Conservation (phyloP, 92 coral and sea anemone genomes). For the Bergia puertoricense region DNA sequence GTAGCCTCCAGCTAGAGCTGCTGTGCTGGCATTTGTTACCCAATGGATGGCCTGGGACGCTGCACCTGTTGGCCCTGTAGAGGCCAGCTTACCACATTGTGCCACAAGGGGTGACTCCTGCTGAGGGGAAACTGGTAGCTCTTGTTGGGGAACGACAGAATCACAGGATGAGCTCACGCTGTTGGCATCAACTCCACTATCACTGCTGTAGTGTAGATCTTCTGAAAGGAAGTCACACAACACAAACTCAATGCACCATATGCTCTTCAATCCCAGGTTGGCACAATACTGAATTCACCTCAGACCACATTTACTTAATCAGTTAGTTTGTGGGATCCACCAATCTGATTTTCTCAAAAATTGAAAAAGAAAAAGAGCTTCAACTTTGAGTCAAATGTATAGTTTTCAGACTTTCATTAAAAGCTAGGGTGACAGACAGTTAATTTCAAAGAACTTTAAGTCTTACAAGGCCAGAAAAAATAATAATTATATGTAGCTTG, state of each 20-base stretch:
- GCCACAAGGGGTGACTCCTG: background rate
- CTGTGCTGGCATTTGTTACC: background rate
- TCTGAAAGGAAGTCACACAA: conserved; percentile 12
- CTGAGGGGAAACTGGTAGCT: background rate
- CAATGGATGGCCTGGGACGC: background rate
- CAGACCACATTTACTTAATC: too few relatives aligned
- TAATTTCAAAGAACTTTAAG: too few relatives aligned
- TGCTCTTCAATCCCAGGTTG: background rate
- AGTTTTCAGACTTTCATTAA: too few relatives aligned
- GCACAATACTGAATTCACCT: background rate
- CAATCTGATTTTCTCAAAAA: too few relatives aligned
- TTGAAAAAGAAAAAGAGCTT: too few relatives aligned
- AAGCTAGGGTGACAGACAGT: too few relatives aligned
- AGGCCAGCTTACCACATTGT: background rate
- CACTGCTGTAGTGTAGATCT: conserved; percentile 81
- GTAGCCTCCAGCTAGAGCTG: conserved; percentile 4
- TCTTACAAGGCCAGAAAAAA: too few relatives aligned
- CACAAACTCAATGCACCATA: background rate
- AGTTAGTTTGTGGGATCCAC: too few relatives aligned
- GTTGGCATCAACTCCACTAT: conserved; percentile 88
- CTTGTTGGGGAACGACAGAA: conserved; percentile 60
- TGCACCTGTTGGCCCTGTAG: background rate
- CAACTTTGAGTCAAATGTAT: too few relatives aligned
- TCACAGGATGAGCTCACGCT: conserved; percentile 79
- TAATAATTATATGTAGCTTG: too few relatives aligned